A percentile compares a stretch with the other conserved stretches of the same genome.
Conservation (phyloP, 2,113 vertebrate genomes). For the Barnardius zonarius region DNA sequence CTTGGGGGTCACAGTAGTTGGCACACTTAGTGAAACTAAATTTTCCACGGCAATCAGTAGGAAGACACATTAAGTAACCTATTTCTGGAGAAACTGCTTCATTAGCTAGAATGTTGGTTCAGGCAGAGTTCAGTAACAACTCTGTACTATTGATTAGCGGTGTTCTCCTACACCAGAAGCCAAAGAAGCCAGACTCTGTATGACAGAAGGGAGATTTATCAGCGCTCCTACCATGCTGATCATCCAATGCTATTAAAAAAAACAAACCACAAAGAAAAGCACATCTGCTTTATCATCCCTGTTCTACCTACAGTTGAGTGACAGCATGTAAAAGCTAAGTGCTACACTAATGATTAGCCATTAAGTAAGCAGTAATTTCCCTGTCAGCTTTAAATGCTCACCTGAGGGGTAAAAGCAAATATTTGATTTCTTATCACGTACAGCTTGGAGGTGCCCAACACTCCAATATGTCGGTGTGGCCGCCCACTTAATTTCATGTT, state of each 20-base stretch:
- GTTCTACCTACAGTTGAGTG: background rate
- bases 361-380: background rate
- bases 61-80: background rate
- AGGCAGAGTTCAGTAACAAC: background rate
- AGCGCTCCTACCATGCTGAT: background rate
- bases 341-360: background rate
- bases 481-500: constrained; percentile 90
- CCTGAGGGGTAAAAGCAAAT: constrained; percentile 94
- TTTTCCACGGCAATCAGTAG: background rate
- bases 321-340: background rate
- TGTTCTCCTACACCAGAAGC: background rate
- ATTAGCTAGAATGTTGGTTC: background rate
- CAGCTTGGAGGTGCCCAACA: constrained; percentile 97
- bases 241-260: background rate
- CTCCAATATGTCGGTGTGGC: constrained; percentile 93
- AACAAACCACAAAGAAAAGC: background rate
- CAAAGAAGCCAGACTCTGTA: background rate
- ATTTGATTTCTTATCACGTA: constrained; percentile 91
- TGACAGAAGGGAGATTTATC: background rate
- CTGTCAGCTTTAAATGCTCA: constrained; percentile 47
- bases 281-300: background rate
- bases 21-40: background rate
- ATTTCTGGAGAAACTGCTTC: background rate
- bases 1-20: background rate
- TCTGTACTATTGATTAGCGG: background rate